Percentiles rank a stretch among this genome's conserved stretches.
Evolutionary conservation across 2,888 invertebrate species (phyloP).

Genomic region (Dermolepida albohirtum): DNA sequence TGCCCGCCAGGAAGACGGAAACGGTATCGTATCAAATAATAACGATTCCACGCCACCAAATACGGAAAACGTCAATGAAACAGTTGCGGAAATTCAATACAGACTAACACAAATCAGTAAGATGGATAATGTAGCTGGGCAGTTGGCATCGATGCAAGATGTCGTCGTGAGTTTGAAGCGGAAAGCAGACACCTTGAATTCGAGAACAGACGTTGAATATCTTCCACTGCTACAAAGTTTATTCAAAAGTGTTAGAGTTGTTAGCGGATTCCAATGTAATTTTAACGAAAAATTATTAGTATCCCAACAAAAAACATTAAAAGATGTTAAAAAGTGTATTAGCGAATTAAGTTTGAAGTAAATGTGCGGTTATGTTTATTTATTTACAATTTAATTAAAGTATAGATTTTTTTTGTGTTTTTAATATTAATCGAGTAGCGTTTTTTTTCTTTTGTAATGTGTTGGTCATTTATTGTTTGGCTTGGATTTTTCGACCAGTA

Average conservation of each 20-base stretch:
- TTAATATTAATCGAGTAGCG: too few relatives aligned
- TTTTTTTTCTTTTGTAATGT: too few relatives aligned
- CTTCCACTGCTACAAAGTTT: conserved; percentile 28
- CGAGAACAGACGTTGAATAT: conserved; percentile 27
- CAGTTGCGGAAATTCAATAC: conserved; percentile 20
- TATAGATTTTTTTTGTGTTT: too few relatives aligned
- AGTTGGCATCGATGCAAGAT: conserved; percentile 10
- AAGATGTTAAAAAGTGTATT: conserved; percentile 39
- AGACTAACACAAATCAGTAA: conserved; percentile 16
- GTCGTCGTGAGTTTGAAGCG: conserved; percentile 5
- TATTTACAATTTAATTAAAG: not conserved
- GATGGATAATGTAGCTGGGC: not conserved
- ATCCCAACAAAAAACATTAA: conserved; percentile 34
- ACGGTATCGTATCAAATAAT: too few relatives aligned
- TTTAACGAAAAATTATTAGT: conserved; percentile 33
- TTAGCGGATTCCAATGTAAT: conserved; percentile 34
- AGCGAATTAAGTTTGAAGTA: conserved; percentile 30
- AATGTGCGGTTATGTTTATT: conserved; percentile 1
- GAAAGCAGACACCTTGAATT: conserved; percentile 10
- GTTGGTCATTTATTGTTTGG: too few relatives aligned
- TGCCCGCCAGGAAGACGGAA: too few relatives aligned
- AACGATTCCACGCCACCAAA: not conserved
- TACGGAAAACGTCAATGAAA: not conserved
- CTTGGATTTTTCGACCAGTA: too few relatives aligned
- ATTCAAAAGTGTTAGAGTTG: conserved; percentile 36